Evolutionary conservation across 1,140 invertebrate genomes (phyloP).

Genomic region (Diorhabda sublineata): DNA sequence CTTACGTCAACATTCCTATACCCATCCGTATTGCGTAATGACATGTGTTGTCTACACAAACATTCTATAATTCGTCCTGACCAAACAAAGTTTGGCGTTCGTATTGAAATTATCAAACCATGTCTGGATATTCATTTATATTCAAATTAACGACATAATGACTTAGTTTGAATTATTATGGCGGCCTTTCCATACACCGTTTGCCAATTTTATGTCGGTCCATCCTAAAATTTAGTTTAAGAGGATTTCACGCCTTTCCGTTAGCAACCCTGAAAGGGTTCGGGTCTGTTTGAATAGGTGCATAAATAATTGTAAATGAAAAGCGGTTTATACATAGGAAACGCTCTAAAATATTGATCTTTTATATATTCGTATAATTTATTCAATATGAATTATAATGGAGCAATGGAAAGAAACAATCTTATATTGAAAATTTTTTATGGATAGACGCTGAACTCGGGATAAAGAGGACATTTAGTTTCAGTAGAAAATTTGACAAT

Average conservation of each 20-base stretch:
- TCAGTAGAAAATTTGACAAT: too few relatives aligned
- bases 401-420: too few relatives aligned
- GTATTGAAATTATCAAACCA: not conserved
- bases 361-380: too few relatives aligned
- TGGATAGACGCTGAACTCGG: too few relatives aligned
- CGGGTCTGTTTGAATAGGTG: conserved; percentile 1
- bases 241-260: not conserved
- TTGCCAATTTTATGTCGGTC: conserved; percentile 1
- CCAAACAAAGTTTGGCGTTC: not conserved
- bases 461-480: too few relatives aligned
- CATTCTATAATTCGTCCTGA: too few relatives aligned
- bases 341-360: too few relatives aligned
- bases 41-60: too few relatives aligned
- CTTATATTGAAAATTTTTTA: too few relatives aligned
- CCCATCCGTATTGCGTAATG: too few relatives aligned
- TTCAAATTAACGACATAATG: not conserved
- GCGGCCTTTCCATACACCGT: not conserved
- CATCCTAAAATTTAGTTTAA: not conserved
- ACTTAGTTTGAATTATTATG: not conserved
- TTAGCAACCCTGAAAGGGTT: conserved; percentile 1
- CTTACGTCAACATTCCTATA: too few relatives aligned
- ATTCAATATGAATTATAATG: too few relatives aligned
- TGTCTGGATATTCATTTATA: not conserved
- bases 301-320: conserved; percentile 1
- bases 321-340: not conserved